Conservation (phyloP, 2,797 vertebrate genomes). For the Nyctalus aviator region DNA sequence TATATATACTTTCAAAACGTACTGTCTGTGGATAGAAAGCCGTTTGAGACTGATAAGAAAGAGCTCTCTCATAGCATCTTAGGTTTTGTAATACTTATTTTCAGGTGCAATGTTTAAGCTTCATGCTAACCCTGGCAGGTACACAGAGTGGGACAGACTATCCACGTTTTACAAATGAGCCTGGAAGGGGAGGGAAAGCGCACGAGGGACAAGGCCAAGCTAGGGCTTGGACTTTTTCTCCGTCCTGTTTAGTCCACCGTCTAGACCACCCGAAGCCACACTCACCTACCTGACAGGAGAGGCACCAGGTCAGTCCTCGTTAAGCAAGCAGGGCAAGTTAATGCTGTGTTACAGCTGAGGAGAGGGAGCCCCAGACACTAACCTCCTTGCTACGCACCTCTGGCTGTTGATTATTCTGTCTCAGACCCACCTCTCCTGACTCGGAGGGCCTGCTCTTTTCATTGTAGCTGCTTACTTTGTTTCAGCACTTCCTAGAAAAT, state of each 20-base stretch:
- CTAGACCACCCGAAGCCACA: not conserved
- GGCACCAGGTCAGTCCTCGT: not conserved
- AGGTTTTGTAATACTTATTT: not conserved
- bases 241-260: not conserved
- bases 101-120: not conserved
- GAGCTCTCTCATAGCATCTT: not conserved
- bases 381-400: not conserved
- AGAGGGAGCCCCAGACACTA: not conserved
- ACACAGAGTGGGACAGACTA: not conserved
- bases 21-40: not conserved
- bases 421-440: not conserved
- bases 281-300: not conserved
- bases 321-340: not conserved
- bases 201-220: not conserved
- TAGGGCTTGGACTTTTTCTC: not conserved
- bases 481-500: not conserved
- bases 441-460: not conserved
- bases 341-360: not conserved
- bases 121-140: not conserved
- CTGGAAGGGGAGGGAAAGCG: not conserved
- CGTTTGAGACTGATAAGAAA: not conserved
- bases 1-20: constrained; percentile 26
- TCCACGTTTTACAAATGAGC: not conserved
- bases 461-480: not conserved
- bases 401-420: not conserved